These are phyloP conservation scores for Pelodytes ibericus DNA, from an alignment of 2,797 vertebrate genomes.

Conservation along the genomic window DNA sequence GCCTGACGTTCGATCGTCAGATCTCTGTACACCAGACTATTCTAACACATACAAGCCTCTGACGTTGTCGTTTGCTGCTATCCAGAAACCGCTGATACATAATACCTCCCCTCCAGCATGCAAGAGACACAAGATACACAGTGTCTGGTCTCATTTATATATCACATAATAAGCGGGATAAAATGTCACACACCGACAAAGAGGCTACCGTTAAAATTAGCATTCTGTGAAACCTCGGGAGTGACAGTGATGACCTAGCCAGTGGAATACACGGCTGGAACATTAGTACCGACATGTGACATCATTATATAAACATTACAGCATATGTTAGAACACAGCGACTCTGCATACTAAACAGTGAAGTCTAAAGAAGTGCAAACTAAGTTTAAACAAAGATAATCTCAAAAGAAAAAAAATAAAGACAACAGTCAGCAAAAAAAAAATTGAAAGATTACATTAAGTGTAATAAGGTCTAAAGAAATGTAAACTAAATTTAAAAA, in stretches of 20 bases:
- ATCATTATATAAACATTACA: not conserved
- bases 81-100: not conserved
- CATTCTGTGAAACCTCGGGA: not conserved
- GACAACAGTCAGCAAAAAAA: no score
- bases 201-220: conserved; percentile 15
- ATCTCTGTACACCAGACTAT: conserved; percentile 43
- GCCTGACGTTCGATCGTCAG: conserved; percentile 21
- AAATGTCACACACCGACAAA: conserved; percentile 35
- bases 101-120: conserved; percentile 11
- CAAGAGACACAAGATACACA: conserved; percentile 25
- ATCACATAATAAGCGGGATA: conserved; percentile 29
- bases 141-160: conserved; percentile 8
- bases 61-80: conserved; percentile 11
- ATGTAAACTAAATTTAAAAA: no score
- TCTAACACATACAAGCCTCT: conserved; percentile 25
- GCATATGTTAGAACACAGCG: not conserved
- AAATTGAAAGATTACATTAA: no score
- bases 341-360: not conserved
- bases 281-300: not conserved
- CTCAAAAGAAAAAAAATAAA: no score
- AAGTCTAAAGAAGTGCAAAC: no score
- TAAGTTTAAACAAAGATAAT: no score
- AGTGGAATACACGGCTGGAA: not conserved
- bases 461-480: no score
- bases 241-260: not conserved